A percentile compares a stretch with the other conserved stretches of the same genome.
These are phyloP conservation scores for Chrosomus eos DNA, from an alignment of 2,797 vertebrate genomes.

Conservation along the genomic window DNA sequence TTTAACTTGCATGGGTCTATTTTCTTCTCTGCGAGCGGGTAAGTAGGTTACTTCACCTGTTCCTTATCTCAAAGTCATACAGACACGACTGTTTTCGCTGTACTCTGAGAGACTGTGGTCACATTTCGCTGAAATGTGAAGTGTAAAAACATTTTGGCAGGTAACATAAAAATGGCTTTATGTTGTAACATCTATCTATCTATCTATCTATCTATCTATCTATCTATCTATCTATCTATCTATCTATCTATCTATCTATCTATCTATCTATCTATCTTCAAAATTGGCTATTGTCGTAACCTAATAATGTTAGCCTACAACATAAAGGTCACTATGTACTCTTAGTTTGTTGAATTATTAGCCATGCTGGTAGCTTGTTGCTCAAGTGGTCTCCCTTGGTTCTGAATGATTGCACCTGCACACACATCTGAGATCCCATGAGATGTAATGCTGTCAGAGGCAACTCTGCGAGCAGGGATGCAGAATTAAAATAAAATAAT, in stretches of 20 bases:
- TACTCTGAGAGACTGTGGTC: background rate
- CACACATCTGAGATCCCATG: conserved; percentile 35
- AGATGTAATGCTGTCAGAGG: background rate
- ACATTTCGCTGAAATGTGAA: background rate
- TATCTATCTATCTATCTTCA: conserved; percentile 61
- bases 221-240: conserved; percentile 62
- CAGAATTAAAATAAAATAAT: conserved; percentile 6
- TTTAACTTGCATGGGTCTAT: conserved; percentile 59
- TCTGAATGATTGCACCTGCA: conserved; percentile 18
- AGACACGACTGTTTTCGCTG: background rate
- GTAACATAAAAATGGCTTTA: background rate
- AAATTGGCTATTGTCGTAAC: background rate
- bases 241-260: conserved; percentile 69
- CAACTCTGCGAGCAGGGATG: background rate
- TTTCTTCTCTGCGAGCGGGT: conserved; percentile 55
- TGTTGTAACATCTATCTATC: background rate
- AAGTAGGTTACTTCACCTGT: conserved; percentile 43
- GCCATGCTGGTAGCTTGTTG: conserved; percentile 58
- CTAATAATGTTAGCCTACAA: background rate
- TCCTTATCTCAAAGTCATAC: background rate
- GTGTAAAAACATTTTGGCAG: no score
- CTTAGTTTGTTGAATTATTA: background rate
- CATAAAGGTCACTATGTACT: background rate
- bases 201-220: conserved; percentile 35
- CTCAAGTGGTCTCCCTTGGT: conserved; percentile 67